Evolutionary conservation across 1,140 invertebrate species (phyloP).

Genomic region (Pseudomyrmex concolor): DNA sequence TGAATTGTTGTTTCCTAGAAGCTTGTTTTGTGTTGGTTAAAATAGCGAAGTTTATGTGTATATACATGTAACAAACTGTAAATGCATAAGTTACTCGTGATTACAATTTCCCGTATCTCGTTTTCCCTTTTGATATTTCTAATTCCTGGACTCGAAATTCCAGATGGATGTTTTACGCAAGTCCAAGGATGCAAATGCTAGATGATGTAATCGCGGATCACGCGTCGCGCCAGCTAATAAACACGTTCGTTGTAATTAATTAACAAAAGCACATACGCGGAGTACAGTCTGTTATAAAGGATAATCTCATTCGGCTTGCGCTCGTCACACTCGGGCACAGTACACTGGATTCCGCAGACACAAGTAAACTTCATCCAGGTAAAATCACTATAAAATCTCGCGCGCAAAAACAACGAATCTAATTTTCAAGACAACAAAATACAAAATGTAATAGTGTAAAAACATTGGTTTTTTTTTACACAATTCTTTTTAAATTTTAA

Average conservation of each 20-base stretch:
- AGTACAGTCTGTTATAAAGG: constrained; percentile 21
- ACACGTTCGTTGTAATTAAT: constrained; percentile 55
- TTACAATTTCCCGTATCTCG: no score
- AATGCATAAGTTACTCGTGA: no score
- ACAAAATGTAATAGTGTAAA: no score
- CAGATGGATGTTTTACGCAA: no score
- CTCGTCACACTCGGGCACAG: constrained; percentile 20
- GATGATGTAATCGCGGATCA: constrained; percentile 25
- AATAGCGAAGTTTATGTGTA: no score
- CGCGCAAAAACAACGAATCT: no score
- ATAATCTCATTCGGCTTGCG: constrained; percentile 42
- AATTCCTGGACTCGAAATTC: background rate
- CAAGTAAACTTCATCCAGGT: background rate
- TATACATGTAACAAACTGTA: no score
- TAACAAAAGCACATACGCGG: constrained; percentile 30
- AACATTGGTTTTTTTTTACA: no score
- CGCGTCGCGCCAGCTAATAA: constrained; percentile 24
- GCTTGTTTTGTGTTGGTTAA: no score
- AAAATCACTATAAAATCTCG: background rate
- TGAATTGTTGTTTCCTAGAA: no score
- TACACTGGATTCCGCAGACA: constrained; percentile 1
- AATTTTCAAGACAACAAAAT: background rate
- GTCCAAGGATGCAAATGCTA: constrained; percentile 10
- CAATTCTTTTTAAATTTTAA: no score
- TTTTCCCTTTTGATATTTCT: background rate